These are phyloP conservation scores for Hexactinellida sp. DNA, from an alignment of 37 sponge, comb jelly and placozoan species.

Conservation along the genomic window DNA sequence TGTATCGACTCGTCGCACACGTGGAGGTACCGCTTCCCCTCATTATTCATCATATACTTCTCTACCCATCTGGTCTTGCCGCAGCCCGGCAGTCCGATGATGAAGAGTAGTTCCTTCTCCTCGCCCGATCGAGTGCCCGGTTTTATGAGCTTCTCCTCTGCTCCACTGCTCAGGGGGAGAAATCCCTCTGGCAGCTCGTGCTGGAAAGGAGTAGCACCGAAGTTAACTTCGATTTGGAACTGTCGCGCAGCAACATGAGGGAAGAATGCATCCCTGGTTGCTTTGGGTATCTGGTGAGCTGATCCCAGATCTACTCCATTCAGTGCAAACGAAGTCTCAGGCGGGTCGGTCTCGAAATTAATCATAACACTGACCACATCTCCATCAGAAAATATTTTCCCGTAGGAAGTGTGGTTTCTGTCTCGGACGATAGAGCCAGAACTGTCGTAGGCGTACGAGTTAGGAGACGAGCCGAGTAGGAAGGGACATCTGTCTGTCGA, in stretches of 20 bases:
- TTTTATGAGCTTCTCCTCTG: neutral
- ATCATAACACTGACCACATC: slow-evolving; percentile 71
- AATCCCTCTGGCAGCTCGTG: neutral
- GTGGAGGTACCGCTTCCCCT: slow-evolving; percentile 63
- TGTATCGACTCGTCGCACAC: slow-evolving; percentile 36
- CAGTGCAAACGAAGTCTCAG: slow-evolving; percentile 65
- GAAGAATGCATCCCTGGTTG: slow-evolving; percentile 37
- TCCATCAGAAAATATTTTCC: slow-evolving; percentile 52
- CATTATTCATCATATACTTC: slow-evolving; percentile 38
- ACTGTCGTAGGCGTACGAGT: slow-evolving; percentile 75
- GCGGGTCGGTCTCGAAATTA: slow-evolving; percentile 46
- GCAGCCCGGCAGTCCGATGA: slow-evolving; percentile 79
- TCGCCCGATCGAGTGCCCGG: neutral
- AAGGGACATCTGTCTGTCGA: slow-evolving; percentile 29
- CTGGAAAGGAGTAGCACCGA: slow-evolving; percentile 27
- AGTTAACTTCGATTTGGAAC: slow-evolving; percentile 47
- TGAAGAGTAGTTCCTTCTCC: slow-evolving; percentile 51
- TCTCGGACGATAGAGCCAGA: slow-evolving; percentile 46
- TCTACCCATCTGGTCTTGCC: slow-evolving; percentile 97
- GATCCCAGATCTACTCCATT: slow-evolving; percentile 57
- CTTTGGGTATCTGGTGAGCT: slow-evolving; percentile 29
- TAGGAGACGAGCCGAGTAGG: slow-evolving; percentile 43
- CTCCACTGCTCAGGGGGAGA: neutral
- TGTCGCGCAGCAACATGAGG: slow-evolving; percentile 79
- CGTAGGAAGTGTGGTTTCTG: slow-evolving; percentile 41